Evolutionary conservation across 30 jellyfish, hydroid and myxozoan species (phyloP).

Genomic region (Aurelia aurita): DNA sequence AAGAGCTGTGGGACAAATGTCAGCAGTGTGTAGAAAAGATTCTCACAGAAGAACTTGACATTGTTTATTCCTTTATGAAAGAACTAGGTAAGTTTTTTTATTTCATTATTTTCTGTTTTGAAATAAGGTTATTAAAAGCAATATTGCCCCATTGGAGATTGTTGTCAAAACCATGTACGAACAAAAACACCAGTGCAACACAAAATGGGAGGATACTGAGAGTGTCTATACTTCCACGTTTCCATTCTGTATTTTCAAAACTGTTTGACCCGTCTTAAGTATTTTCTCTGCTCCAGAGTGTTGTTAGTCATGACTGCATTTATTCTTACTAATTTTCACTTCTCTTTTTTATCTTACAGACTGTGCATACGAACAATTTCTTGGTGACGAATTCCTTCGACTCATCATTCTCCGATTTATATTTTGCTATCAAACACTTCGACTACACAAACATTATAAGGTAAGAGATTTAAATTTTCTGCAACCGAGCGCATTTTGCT

Average conservation of each 20-base stretch:
- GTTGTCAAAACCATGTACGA: too few relatives aligned
- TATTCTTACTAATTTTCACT: not conserved
- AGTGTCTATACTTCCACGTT: too few relatives aligned
- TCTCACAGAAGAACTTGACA: conserved; percentile 48
- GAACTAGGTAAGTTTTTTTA: conserved; percentile 51
- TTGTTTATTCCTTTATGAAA: conserved; percentile 18
- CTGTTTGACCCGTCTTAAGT: too few relatives aligned
- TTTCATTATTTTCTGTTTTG: too few relatives aligned
- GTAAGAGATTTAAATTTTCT: too few relatives aligned
- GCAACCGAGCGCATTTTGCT: too few relatives aligned
- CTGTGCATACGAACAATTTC: conserved; percentile 58
- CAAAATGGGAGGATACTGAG: too few relatives aligned
- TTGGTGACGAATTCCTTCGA: conserved; percentile 78
- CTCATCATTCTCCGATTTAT: conserved; percentile 58
- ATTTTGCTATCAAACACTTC: conserved; percentile 67
- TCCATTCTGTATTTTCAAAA: too few relatives aligned
- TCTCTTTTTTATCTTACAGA: conserved; percentile 28
- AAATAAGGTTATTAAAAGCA: too few relatives aligned
- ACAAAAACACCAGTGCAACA: too few relatives aligned
- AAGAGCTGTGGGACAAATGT: conserved; percentile 64
- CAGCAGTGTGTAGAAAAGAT: conserved; percentile 45
- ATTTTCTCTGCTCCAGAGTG: not conserved
- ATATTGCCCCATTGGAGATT: too few relatives aligned
- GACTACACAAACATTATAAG: conserved; percentile 75
- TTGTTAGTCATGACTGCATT: not conserved